Evolutionary conservation across 2,113 vertebrate genomes (phyloP), one percentile per base, ranked within the genome.

Genomic region (Bufo bufo): DNA sequence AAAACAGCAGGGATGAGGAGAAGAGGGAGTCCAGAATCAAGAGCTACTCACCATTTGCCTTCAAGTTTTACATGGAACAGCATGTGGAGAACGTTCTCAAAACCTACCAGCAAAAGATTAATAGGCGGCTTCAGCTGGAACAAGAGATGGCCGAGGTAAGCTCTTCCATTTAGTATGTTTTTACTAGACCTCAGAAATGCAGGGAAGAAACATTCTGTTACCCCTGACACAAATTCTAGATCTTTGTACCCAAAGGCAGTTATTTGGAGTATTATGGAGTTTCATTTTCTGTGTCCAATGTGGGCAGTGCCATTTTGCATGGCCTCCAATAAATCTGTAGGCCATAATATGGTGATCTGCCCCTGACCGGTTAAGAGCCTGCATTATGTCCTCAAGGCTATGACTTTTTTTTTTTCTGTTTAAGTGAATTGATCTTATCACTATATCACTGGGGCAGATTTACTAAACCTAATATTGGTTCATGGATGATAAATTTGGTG

Each of bases 51-150:
- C 98, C 98, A 0, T 99, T 97, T 45, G 98, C 98, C 33, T 99
- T 99, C 90, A 99, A 99, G 91, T 99, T 99, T 93, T 99, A 99
- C 93, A 99, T 99, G 98, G 98, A 99, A 90, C 98, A 99, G 88
- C 98, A 99, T 11, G 96, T 99, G 75, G 98, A 99, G 92, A 99
- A 99, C 0, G 96, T 99, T 90, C 96, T 99, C 92, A 99, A 99
- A 92, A 99, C 97, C 79, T 96, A 99, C 94, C 97, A 99, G 92
- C 98, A 99, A 92, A 99, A 99, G 91, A 95, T 99, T 50, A 97
- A 97, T 91, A 96, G 98, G 56, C 94, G 98, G 87, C 89, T 99
- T 71, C 98, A 99, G 87, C 58, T 99, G 93, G 98, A 99, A 74
- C 98, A 99, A 90, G 98, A 99, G 94, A 99, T 99, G 98, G 97